Conservation (phyloP, 53 echinoderm and acorn worm species). For the Hippasteria phrygiana region DNA sequence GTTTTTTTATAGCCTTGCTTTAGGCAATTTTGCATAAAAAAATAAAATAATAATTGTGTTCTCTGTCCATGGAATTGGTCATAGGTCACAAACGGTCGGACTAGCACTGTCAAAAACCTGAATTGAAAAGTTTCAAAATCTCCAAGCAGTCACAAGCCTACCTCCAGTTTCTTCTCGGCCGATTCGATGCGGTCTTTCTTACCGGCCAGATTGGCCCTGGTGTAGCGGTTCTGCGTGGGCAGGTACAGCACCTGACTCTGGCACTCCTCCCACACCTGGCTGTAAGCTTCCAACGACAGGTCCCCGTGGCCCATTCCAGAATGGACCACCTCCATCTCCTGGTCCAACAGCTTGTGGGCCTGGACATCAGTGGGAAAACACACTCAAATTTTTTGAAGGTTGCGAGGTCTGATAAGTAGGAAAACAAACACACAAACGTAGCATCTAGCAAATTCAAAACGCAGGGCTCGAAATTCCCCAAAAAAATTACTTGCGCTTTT, state of each 20-base stretch:
- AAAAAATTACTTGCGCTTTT: no score
- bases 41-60: no score
- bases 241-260: conserved; percentile 91
- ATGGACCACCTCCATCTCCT: conserved; percentile 94
- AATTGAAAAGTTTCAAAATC: no score
- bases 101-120: no score
- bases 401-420: not conserved
- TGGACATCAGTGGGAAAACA: conserved; percentile 15
- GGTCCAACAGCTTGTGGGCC: conserved; percentile 85
- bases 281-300: conserved; percentile 86
- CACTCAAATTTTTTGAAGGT: not conserved
- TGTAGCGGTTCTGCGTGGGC: conserved; percentile 93
- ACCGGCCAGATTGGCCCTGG: conserved; percentile 95
- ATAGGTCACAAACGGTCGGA: no score
- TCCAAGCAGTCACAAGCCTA: conserved; percentile 25
- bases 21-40: no score
- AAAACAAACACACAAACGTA: not conserved
- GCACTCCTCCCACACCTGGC: conserved; percentile 97
- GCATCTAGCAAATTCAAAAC: no score
- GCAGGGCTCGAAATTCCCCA: no score
- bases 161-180: conserved; percentile 97
- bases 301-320: conserved; percentile 95
- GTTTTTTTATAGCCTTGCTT: no score
- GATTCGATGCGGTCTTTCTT: conserved; percentile 97
- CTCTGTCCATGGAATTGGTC: no score